Conservation (phyloP, 2,888 invertebrate genomes). For the Caenorhabditis uteleia region DNA sequence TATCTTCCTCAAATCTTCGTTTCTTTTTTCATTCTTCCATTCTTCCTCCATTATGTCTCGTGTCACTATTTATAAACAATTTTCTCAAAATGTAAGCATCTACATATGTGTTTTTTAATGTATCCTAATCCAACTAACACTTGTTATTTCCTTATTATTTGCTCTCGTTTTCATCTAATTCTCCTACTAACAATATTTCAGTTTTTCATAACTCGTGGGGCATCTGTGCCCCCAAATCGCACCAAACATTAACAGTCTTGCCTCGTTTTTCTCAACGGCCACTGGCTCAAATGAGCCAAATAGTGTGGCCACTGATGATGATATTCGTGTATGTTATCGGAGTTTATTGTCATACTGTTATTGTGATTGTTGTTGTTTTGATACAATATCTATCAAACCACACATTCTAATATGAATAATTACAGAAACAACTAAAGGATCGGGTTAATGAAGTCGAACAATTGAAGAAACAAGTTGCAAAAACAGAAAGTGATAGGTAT, state of each 20-base stretch:
- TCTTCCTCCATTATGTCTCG: too few relatives aligned
- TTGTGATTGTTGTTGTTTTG: neutral
- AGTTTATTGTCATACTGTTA: neutral
- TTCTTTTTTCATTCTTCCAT: too few relatives aligned
- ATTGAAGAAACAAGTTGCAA: constrained; percentile 46
- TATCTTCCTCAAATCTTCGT: too few relatives aligned
- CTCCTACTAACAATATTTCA: neutral
- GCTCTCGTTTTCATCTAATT: neutral
- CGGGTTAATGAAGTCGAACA: constrained; percentile 53
- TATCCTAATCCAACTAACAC: too few relatives aligned
- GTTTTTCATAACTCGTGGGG: neutral
- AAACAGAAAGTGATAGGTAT: constrained; percentile 28
- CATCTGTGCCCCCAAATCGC: neutral
- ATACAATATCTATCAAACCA: neutral
- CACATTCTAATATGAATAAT: constrained; percentile 2
- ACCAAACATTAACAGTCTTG: constrained; percentile 1
- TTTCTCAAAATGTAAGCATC: too few relatives aligned
- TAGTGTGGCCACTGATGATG: neutral
- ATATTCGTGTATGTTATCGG: neutral
- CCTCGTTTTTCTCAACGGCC: constrained; percentile 4
- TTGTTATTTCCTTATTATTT: too few relatives aligned
- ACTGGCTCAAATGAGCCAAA: neutral
- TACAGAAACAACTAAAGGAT: constrained; percentile 59
- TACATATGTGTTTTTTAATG: too few relatives aligned
- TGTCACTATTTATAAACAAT: too few relatives aligned